Percentiles rank a stretch among this genome's conserved stretches.
phyloP scores from a whole-genome alignment of 2,113 vertebrate genomes.

The Falcunculus frontatus region DNA sequence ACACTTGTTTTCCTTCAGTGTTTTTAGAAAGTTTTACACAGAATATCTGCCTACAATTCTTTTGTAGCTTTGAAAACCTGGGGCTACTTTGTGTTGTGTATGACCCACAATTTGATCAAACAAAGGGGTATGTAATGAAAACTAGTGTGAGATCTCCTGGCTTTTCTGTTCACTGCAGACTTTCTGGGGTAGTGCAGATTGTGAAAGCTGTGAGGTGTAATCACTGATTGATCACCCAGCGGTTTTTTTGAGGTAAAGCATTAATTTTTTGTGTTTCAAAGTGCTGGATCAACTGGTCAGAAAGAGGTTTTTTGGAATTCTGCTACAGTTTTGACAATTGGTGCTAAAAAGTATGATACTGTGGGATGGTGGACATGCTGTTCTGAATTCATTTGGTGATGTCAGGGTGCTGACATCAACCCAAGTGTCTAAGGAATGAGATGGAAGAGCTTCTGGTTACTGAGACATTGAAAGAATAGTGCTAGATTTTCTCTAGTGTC shows the following conservation, averaged over 20 bases:
- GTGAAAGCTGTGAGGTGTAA: background rate
- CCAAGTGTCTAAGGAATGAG: background rate
- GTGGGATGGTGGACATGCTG: rapidly evolving
- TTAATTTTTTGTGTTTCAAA: background rate
- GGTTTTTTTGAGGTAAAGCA: background rate
- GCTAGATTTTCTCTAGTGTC: background rate
- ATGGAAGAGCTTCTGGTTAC: background rate
- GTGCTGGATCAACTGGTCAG: background rate
- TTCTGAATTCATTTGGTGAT: background rate
- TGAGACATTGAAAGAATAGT: background rate
- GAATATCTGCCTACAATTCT: background rate
- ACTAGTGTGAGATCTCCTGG: background rate
- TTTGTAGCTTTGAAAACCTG: background rate
- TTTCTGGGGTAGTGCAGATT: background rate
- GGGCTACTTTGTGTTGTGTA: background rate
- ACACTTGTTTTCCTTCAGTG: background rate
- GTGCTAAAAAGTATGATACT: background rate
- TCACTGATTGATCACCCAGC: background rate
- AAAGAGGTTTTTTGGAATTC: background rate
- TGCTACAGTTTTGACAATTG: background rate
- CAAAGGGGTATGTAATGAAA: background rate
- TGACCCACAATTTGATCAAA: background rate
- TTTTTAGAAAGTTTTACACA: background rate
- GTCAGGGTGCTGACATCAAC: background rate
- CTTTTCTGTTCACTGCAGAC: background rate